These are phyloP conservation scores for Zapus hudsonius DNA, from an alignment of 2,113 vertebrate species.

Conservation along the genomic window DNA sequence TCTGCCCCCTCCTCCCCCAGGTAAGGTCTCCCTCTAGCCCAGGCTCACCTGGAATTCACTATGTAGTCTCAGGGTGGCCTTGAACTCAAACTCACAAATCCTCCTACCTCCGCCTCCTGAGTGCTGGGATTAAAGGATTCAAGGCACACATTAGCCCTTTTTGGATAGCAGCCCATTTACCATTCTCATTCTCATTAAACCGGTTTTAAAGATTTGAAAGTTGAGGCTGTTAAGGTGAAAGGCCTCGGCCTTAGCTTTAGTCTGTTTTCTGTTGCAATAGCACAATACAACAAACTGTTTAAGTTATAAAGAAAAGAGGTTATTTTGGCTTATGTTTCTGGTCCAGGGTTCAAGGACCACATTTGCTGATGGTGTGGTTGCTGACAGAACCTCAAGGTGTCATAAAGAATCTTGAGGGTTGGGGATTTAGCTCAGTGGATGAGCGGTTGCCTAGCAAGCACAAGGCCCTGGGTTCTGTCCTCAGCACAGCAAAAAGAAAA, in stretches of 20 bases:
- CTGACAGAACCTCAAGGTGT: background rate
- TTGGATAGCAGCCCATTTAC: background rate
- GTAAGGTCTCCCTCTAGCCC: too few relatives aligned
- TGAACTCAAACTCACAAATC: too few relatives aligned
- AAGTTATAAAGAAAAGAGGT: background rate
- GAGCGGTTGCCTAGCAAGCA: too few relatives aligned
- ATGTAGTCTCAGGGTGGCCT: too few relatives aligned
- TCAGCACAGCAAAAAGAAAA: too few relatives aligned
- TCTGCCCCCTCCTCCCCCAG: too few relatives aligned
- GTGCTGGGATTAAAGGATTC: too few relatives aligned
- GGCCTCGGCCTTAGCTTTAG: background rate
- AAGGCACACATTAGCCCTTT: too few relatives aligned
- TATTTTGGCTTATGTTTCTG: background rate
- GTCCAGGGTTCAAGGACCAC: background rate
- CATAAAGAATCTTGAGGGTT: background rate
- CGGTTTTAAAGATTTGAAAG: background rate
- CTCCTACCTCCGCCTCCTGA: too few relatives aligned
- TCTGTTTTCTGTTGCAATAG: background rate
- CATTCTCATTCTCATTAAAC: background rate
- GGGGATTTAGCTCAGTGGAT: too few relatives aligned
- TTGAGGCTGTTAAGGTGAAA: background rate
- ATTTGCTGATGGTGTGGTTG: background rate
- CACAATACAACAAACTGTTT: background rate
- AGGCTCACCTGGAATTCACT: too few relatives aligned
- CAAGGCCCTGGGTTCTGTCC: too few relatives aligned